These are phyloP conservation scores for Hippasteria phrygiana DNA, from an alignment of 53 echinoderm and acorn worm genomes.

Conservation along the genomic window DNA sequence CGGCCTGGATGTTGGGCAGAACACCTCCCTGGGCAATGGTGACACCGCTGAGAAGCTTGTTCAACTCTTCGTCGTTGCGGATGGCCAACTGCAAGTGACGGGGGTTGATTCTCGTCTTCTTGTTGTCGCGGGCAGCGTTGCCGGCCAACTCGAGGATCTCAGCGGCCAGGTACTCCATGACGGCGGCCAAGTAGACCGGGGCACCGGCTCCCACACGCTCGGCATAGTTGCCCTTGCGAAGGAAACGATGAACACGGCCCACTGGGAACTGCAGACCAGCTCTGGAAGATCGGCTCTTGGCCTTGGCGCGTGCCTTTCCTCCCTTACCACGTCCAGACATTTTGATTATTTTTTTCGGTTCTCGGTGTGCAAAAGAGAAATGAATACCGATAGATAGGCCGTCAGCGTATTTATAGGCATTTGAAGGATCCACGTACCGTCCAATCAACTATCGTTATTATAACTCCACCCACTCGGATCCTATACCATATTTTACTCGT, in stretches of 20 bases:
- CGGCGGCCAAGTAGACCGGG: slow-evolving; percentile 91
- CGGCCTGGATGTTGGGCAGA: slow-evolving; percentile 95
- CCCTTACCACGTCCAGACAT: slow-evolving; percentile 98
- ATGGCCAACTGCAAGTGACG: slow-evolving; percentile 92
- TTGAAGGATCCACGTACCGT: background rate
- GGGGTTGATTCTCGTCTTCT: slow-evolving; percentile 92
- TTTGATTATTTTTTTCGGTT: background rate
- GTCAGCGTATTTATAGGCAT: slow-evolving; percentile 40
- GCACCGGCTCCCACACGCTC: slow-evolving; percentile 85
- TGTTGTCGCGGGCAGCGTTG: slow-evolving; percentile 97
- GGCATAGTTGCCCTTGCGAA: slow-evolving; percentile 90
- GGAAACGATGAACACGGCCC: slow-evolving; percentile 89
- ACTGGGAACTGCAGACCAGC: slow-evolving; percentile 93
- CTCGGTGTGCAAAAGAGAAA: background rate
- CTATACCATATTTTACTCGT: background rate
- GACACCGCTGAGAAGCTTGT: slow-evolving; percentile 69
- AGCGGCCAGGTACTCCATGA: slow-evolving; percentile 88
- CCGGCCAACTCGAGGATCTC: slow-evolving; percentile 96
- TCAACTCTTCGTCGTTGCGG: slow-evolving; percentile 94
- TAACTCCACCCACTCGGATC: slow-evolving; percentile 10
- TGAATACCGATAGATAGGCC: background rate
- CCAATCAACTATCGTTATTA: slow-evolving; percentile 22
- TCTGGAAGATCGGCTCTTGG: slow-evolving; percentile 76
- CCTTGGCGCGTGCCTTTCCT: slow-evolving; percentile 74
- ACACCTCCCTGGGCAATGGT: slow-evolving; percentile 89